Conservation (phyloP, 2,888 invertebrate genomes). For the Anaspis maculata region DNA sequence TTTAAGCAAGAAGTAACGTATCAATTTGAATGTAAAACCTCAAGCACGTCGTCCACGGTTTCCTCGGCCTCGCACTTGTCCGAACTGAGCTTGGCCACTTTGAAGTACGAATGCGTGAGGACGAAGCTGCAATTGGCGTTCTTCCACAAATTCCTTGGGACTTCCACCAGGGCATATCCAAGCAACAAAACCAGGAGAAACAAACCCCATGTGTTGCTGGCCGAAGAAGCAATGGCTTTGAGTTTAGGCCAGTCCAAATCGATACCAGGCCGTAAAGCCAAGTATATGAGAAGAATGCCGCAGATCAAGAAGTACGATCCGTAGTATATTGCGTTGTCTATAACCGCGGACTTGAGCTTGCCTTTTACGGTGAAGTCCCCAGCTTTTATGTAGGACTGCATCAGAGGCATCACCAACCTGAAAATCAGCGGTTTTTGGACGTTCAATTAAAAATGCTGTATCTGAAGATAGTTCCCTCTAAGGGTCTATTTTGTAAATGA, state of each 20-base stretch:
- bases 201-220: conserved; percentile 98
- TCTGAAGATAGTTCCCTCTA: too few relatives aligned
- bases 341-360: conserved; percentile 87
- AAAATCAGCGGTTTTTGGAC: too few relatives aligned
- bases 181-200: conserved; percentile 87
- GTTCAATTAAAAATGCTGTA: too few relatives aligned
- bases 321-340: conserved; percentile 97
- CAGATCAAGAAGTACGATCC: conserved; percentile 94
- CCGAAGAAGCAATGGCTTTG: conserved; percentile 95
- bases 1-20: too few relatives aligned
- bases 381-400: conserved; percentile 98
- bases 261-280: conserved; percentile 83
- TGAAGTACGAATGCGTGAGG: conserved; percentile 82
- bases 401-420: conserved; percentile 92
- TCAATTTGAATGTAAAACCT: conserved; percentile 48
- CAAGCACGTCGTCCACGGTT: conserved; percentile 87
- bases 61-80: conserved; percentile 98
- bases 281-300: conserved; percentile 86
- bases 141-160: conserved; percentile 87
- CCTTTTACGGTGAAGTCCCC: conserved; percentile 95
- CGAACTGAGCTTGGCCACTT: conserved; percentile 85
- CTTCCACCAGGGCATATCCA: conserved; percentile 93
- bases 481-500: too few relatives aligned
- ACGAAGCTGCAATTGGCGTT: conserved; percentile 78
- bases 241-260: conserved; percentile 84